Base-by-base conservation (phyloP, 2,113 vertebrate species). In the Nannobrachium achirus region DNA sequence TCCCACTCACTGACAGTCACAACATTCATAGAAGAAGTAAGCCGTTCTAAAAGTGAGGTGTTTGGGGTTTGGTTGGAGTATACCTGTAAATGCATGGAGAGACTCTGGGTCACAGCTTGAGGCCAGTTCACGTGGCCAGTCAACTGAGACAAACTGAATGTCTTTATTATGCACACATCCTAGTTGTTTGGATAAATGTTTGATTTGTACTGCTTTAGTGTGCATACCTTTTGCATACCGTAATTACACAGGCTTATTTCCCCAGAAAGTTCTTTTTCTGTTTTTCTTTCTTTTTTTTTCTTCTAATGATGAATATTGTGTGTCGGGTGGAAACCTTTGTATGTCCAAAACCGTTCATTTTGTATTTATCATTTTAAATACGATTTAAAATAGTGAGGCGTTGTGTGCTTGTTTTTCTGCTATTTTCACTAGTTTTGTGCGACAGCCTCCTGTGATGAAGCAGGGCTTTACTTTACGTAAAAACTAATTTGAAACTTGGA, bases 21-120 rank as follows among this genome's bases (percentile, higher is more conserved):
- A 18, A 14, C 62, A 56, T 72, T 48, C 25, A 41, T 39, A 60
- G 8, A 56, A 19, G 44, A 14, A 4, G 11, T 2, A 46, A 51
- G n/a, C 16, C 40, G 79, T 15, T 56, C 44, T 79, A 78, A 66
- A 14, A 48, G 63, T 44, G n/a, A 20, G 62, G 50, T 13, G 51
- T 62, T 38, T 13, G 46, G 18, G 14, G n/a, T 42, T 71, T 14
- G 49, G 4, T 58, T 20, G 7, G 18, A 39, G 2, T 19, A 8
- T 42, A n/a, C n/a, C n/a, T n/a, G n/a, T n/a, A n/a, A 69, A 45
- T 19, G 19, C 55, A 69, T 41, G 19, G 7, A 42, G 25, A 42
- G 8, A 50, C 38, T 58, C 52, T 8, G 52, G 48, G 25, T 78
- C 51, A 11, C 72, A 66, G 42, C 65, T 73, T 14, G 6, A 70